Conservation (phyloP, 2,888 invertebrate species). For the Seladonia tumulorum region DNA sequence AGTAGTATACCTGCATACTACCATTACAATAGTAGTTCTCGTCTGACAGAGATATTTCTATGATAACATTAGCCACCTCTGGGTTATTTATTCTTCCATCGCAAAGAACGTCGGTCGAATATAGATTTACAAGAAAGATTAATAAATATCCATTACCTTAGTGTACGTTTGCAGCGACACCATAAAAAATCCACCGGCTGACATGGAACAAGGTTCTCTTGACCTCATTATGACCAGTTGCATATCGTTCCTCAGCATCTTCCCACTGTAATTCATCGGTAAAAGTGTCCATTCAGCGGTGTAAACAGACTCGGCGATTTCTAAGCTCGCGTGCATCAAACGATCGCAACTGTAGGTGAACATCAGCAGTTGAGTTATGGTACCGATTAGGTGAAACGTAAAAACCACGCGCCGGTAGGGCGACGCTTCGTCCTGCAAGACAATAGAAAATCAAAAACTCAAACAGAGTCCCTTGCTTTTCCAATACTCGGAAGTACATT, state of each 20-base stretch:
- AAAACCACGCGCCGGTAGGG: conserved; percentile 4
- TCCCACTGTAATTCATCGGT: not conserved
- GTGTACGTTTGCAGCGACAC: conserved; percentile 64
- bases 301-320: not conserved
- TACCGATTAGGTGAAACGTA: not conserved
- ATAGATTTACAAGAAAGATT: not conserved
- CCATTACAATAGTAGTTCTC: not conserved
- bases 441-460: not conserved
- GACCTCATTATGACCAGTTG: conserved; percentile 62
- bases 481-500: not conserved
- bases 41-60: too few relatives aligned
- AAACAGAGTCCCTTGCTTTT: not conserved
- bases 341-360: conserved; percentile 40
- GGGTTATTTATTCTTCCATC: not conserved
- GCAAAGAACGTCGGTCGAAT: not conserved
- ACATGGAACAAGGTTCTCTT: conserved; percentile 48
- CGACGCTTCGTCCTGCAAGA: not conserved
- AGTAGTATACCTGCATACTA: not conserved
- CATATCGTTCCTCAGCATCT: conserved; percentile 47
- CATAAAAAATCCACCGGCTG: conserved; percentile 52
- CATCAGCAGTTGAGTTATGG: conserved; percentile 27
- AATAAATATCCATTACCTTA: conserved; percentile 25
- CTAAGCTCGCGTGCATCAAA: not conserved
- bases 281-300: not conserved
- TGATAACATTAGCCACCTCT: too few relatives aligned